Evolutionary conservation across 1,140 invertebrate genomes (phyloP).

Genomic region (Drosophila teissieri): DNA sequence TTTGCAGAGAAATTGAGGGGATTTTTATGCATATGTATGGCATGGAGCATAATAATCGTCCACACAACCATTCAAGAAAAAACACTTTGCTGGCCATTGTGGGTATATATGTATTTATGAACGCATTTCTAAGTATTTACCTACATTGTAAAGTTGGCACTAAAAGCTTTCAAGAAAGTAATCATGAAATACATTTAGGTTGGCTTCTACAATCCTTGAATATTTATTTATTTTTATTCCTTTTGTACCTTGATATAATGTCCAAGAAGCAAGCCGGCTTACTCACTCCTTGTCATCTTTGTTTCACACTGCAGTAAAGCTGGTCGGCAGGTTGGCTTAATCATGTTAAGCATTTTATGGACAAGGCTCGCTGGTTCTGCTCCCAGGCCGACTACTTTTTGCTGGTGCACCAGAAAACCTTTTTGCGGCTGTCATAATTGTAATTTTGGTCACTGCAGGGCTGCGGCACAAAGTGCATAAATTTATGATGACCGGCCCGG

Average conservation of each 20-base stretch:
- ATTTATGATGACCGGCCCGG: slow-evolving; percentile 68
- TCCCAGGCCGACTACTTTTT: slow-evolving; percentile 52
- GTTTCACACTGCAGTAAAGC: slow-evolving; percentile 15
- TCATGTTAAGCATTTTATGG: slow-evolving; percentile 80
- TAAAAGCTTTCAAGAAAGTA: background rate
- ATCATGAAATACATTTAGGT: background rate
- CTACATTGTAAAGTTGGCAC: too few relatives aligned
- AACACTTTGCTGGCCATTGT: too few relatives aligned
- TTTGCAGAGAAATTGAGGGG: too few relatives aligned
- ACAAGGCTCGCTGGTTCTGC: slow-evolving; percentile 32
- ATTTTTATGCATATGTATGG: too few relatives aligned
- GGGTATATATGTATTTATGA: too few relatives aligned
- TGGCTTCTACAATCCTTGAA: background rate
- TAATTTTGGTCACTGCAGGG: slow-evolving; percentile 81
- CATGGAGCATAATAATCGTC: too few relatives aligned
- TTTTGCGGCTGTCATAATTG: slow-evolving; percentile 83
- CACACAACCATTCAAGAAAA: too few relatives aligned
- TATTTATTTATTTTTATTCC: background rate
- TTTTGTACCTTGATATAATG: too few relatives aligned
- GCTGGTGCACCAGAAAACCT: slow-evolving; percentile 80
- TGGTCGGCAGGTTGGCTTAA: slow-evolving; percentile 53
- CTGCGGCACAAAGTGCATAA: slow-evolving; percentile 68
- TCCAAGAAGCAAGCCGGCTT: slow-evolving; percentile 1
- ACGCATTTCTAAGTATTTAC: too few relatives aligned
- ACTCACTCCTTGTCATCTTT: slow-evolving; percentile 21